Evolutionary conservation across 2,113 vertebrate genomes (phyloP).

Genomic region (Crotalus horridus): DNA sequence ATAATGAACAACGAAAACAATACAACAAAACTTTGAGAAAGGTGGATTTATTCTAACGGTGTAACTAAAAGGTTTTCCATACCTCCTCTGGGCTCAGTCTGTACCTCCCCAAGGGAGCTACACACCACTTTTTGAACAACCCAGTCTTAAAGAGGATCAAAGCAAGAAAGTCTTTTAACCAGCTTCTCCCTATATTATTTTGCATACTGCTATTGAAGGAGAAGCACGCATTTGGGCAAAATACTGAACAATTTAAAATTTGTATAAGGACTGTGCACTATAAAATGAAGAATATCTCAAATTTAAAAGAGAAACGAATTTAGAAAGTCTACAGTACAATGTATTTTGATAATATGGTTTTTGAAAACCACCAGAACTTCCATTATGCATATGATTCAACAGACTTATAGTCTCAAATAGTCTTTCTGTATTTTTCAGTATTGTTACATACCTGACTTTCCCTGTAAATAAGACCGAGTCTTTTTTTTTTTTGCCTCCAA

Average conservation of each 20-base stretch:
- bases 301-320: not conserved
- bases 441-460: too few relatives aligned
- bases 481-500: too few relatives aligned
- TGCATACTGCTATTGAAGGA: not conserved
- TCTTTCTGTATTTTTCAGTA: not conserved
- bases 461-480: too few relatives aligned
- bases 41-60: not conserved
- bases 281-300: not conserved
- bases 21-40: not conserved
- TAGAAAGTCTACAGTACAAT: not conserved
- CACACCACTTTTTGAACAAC: not conserved
- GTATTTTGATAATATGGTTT: not conserved
- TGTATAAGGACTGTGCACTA: not conserved
- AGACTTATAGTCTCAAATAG: not conserved
- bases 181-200: not conserved
- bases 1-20: not conserved
- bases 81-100: not conserved
- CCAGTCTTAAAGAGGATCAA: not conserved
- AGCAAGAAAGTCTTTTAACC: not conserved
- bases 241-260: not conserved
- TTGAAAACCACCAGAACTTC: not conserved
- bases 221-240: not conserved
- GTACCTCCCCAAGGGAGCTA: not conserved
- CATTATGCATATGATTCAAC: not conserved
- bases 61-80: not conserved